Evolutionary conservation across 2,113 vertebrate genomes (phyloP).

Genomic region (Phrynosoma platyrhinos): DNA sequence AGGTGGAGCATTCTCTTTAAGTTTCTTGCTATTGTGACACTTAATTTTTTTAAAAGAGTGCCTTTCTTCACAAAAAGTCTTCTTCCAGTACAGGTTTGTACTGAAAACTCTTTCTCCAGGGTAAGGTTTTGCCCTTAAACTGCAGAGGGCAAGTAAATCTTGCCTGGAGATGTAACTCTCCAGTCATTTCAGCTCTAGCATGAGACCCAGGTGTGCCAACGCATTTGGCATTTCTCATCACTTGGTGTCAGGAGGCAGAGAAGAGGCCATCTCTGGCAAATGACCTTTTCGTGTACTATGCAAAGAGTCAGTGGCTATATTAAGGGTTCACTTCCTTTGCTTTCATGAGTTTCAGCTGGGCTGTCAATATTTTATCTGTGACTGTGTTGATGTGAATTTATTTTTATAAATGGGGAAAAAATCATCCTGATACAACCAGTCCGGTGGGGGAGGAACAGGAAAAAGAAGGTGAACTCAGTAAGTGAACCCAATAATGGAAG

Average conservation of each 20-base stretch:
- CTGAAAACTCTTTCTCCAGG: slow-evolving; percentile 48
- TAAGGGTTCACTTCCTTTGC: slow-evolving; percentile 57
- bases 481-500: not conserved
- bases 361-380: slow-evolving; percentile 22
- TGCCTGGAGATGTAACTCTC: slow-evolving; percentile 11
- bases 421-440: too few species aligned
- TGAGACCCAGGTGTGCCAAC: not conserved
- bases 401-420: slow-evolving; percentile 13
- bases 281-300: slow-evolving; percentile 50
- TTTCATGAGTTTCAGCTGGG: slow-evolving; percentile 56
- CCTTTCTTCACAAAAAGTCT: accelerated
- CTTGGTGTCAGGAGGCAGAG: not conserved
- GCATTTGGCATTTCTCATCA: slow-evolving; percentile 42
- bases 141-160: slow-evolving; percentile 50
- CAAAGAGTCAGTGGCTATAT: slow-evolving; percentile 24
- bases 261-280: not conserved
- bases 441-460: slow-evolving; percentile 18
- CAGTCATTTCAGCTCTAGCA: slow-evolving; percentile 9
- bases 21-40: slow-evolving; percentile 33
- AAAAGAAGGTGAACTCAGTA: slow-evolving; percentile 37
- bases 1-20: slow-evolving; percentile 82
- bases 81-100: not conserved
- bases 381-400: slow-evolving; percentile 41
- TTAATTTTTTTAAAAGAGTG: not conserved
- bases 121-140: slow-evolving; percentile 32